A percentile compares a stretch with the other conserved stretches of the same genome.
Conservation (phyloP, 2,888 invertebrate genomes). For the Drosophila macrospina region DNA sequence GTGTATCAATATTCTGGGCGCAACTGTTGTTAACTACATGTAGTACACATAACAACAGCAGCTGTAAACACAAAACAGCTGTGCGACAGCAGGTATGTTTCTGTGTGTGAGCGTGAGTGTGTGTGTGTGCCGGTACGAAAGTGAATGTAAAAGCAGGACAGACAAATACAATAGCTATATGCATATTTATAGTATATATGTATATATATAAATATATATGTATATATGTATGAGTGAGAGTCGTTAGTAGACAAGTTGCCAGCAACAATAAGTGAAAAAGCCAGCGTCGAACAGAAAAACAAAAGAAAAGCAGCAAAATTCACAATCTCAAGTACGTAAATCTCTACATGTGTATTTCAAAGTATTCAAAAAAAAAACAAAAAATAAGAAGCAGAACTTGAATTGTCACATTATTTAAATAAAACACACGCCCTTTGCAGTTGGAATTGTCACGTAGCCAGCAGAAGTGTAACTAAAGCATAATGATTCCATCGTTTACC, state of each 20-base stretch:
- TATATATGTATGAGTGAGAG: not conserved
- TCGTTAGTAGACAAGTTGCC: slow-evolving; percentile 50
- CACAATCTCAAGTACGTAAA: slow-evolving; percentile 54
- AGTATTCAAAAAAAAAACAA: not conserved
- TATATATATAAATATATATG: not conserved
- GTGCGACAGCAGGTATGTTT: slow-evolving; percentile 10
- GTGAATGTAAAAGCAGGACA: slow-evolving; percentile 9
- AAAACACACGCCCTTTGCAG: slow-evolving; percentile 9
- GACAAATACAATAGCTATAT: slow-evolving; percentile 11
- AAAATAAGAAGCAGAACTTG: not conserved
- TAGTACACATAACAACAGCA: slow-evolving; percentile 3
- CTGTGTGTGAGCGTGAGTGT: not conserved
- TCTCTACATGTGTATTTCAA: not conserved
- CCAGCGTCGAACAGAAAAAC: slow-evolving; percentile 53
- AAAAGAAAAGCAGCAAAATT: slow-evolving; percentile 40
- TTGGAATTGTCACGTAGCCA: slow-evolving; percentile 27
- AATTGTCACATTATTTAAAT: slow-evolving; percentile 8
- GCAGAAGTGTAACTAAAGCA: not conserved
- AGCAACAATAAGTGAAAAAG: slow-evolving; percentile 48
- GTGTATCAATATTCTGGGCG: slow-evolving; percentile 1
- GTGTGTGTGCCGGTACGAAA: slow-evolving; percentile 7
- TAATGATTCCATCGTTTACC: slow-evolving; percentile 30
- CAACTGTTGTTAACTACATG: slow-evolving; percentile 15
- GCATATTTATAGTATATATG: not conserved
- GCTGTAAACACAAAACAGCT: slow-evolving; percentile 56